Conservation (phyloP, 2,113 vertebrate genomes). For the Neotragus moschatus region DNA sequence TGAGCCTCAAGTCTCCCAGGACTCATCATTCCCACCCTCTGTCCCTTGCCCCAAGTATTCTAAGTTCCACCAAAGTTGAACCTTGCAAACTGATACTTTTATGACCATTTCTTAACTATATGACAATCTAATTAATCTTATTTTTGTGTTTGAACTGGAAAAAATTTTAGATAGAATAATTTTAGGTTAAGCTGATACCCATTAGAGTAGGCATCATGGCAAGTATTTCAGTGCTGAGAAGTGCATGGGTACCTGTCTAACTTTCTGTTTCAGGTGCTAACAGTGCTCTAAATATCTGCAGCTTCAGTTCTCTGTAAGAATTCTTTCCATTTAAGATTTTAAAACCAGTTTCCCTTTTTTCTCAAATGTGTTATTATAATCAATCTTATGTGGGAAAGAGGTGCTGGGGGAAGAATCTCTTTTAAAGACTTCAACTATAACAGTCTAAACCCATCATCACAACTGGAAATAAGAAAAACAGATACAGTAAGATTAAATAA, state of each 20-base stretch:
- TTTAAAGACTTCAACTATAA: conserved; percentile 38
- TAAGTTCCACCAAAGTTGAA: background rate
- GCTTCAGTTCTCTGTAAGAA: conserved; percentile 44
- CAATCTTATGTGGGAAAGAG: background rate
- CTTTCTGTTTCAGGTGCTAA: conserved; percentile 43
- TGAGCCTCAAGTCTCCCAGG: background rate
- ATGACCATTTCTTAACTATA: conserved; percentile 13
- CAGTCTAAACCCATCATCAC: background rate
- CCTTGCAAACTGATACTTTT: conserved; percentile 18
- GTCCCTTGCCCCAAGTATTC: background rate
- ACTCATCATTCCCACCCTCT: background rate
- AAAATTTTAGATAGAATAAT: conserved; percentile 25
- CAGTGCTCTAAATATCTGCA: conserved; percentile 45
- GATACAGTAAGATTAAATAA: background rate
- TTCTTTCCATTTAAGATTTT: conserved; percentile 43
- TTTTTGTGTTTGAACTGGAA: conserved; percentile 43
- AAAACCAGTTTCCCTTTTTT: conserved; percentile 41
- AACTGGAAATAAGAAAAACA: conserved; percentile 32
- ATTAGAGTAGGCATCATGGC: conserved; percentile 45
- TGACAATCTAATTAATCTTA: conserved; percentile 24
- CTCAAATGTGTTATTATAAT: conserved; percentile 32
- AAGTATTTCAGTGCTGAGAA: conserved; percentile 67
- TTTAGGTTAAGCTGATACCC: conserved; percentile 48
- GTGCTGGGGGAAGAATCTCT: background rate
- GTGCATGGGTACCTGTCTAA: conserved; percentile 9